Percentiles rank a stretch among this genome's conserved stretches.
These are phyloP conservation scores for Arizona elegans DNA, from an alignment of 2,113 vertebrate species.

Conservation along the genomic window DNA sequence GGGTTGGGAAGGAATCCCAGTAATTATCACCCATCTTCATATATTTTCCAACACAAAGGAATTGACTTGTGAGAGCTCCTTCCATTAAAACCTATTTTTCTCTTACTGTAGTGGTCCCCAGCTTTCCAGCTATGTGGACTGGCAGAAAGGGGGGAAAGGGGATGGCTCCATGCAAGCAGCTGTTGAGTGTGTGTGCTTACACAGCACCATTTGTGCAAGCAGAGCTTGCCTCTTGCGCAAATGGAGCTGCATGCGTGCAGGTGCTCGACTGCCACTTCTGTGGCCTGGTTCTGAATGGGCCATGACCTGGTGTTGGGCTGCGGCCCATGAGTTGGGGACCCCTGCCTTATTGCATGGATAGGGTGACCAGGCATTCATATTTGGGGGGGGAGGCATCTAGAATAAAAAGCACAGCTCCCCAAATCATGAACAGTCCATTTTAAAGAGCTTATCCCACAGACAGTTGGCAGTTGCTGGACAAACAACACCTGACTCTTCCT, in stretches of 20 bases:
- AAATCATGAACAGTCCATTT: background rate
- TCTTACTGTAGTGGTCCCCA: background rate
- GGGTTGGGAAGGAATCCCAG: background rate
- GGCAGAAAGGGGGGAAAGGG: too few species aligned
- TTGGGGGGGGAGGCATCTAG: background rate
- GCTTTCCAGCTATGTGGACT: too few species aligned
- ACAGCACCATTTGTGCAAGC: too few species aligned
- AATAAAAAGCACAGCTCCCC: background rate
- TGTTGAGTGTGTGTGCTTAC: too few species aligned
- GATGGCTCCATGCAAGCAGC: too few species aligned
- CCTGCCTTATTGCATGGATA: background rate
- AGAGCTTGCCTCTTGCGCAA: too few species aligned
- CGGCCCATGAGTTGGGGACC: too few species aligned
- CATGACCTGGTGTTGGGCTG: too few species aligned
- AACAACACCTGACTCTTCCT: background rate
- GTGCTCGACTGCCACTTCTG: too few species aligned
- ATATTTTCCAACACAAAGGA: background rate
- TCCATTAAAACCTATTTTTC: background rate
- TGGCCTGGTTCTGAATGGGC: too few species aligned
- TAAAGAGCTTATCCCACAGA: background rate
- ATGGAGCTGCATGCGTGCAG: too few species aligned
- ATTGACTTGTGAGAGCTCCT: background rate
- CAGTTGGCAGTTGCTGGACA: background rate
- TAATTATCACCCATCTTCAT: background rate
- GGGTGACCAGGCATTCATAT: background rate